Base-by-base conservation (phyloP, 2,797 vertebrate genomes). In the Staurois parvus region DNA sequence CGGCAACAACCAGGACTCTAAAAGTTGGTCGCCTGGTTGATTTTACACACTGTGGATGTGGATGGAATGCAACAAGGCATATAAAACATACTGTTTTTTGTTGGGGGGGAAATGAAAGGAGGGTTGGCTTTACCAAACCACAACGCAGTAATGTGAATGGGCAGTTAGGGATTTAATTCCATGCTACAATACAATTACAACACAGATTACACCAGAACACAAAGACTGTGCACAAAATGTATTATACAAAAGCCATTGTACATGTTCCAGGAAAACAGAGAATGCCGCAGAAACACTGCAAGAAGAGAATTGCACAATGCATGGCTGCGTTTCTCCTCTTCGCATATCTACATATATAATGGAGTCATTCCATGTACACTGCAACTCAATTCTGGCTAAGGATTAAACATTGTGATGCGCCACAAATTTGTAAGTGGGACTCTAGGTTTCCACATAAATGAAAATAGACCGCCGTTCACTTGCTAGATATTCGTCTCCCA, bases 401-500 rank as follows among this genome's bases (percentile, higher is more conserved):
- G 37, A 67, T 64, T 62, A 82, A 40, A 75, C 17, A 10, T n/a
- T 42, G 28, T 42, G 67, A 84, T 10, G 32, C 17, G 11, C 68
- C 84, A 74, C 29, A 75, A 73, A 73, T 79, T 68, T 26, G 13
- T 67, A 52, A 70, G 45, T 9, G 19, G 45, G 21, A 29, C 32
- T 56, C 37, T 5, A 3, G 19, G 12, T 73, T 66, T 66, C 70
- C 66, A 78, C n/a, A 56, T n/a, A 45, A 24, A 72, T 15, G n/a
- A 69, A 70, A 70, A 62, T 37, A 76, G 30, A 52, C 21, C 68
- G 9, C 30, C n/a, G 4, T n/a, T 32, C 30, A 28, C 59, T 67
- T 40, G 24, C 48, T 84, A 52, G 37, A 78, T 83, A 78, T 67
- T 83, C 76, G 24, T 34, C 59, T 76, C 29, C 48, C 26, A 45